Percentiles rank a stretch among this genome's conserved stretches.
These are phyloP conservation scores for Pyrrhia umbra DNA, from an alignment of 2,888 invertebrate species.

Conservation along the genomic window DNA sequence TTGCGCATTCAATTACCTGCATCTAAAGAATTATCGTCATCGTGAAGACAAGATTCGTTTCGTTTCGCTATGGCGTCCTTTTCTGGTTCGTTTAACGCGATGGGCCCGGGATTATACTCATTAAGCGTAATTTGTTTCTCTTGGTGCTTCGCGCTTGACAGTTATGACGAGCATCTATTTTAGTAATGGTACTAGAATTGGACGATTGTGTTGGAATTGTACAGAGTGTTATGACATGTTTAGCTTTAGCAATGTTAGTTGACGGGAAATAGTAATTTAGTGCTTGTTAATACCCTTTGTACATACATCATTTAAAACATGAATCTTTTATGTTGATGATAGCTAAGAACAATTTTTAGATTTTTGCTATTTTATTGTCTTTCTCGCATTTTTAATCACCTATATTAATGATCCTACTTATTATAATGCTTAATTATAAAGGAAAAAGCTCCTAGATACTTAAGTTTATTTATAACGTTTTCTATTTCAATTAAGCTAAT, in stretches of 20 bases:
- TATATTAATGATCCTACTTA: not conserved
- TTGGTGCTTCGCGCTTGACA: slow-evolving; percentile 58
- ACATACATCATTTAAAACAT: too few species aligned
- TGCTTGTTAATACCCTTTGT: not conserved
- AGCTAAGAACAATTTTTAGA: too few species aligned
- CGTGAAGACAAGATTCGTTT: slow-evolving; percentile 67
- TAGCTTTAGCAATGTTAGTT: slow-evolving; percentile 5
- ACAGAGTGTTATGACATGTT: slow-evolving; percentile 21
- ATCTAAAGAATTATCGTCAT: slow-evolving; percentile 65
- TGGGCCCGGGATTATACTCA: slow-evolving; percentile 71
- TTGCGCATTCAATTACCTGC: slow-evolving; percentile 64
- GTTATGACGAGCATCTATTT: slow-evolving; percentile 63
- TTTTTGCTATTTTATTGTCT: not conserved
- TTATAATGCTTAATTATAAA: slow-evolving; percentile 3
- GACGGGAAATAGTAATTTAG: not conserved
- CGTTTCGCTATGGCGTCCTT: slow-evolving; percentile 63
- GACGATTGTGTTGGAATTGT: slow-evolving; percentile 26
- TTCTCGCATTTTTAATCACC: not conserved
- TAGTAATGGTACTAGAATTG: slow-evolving; percentile 47
- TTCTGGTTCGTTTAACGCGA: slow-evolving; percentile 72
- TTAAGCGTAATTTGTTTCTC: slow-evolving; percentile 73
- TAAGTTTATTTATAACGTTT: slow-evolving; percentile 42
- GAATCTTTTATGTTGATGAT: too few species aligned
- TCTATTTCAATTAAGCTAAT: slow-evolving; percentile 54
- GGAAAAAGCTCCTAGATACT: slow-evolving; percentile 11